Base-by-base conservation (phyloP, 2,888 invertebrate species). In the Caenorhabditis sp. region DNA sequence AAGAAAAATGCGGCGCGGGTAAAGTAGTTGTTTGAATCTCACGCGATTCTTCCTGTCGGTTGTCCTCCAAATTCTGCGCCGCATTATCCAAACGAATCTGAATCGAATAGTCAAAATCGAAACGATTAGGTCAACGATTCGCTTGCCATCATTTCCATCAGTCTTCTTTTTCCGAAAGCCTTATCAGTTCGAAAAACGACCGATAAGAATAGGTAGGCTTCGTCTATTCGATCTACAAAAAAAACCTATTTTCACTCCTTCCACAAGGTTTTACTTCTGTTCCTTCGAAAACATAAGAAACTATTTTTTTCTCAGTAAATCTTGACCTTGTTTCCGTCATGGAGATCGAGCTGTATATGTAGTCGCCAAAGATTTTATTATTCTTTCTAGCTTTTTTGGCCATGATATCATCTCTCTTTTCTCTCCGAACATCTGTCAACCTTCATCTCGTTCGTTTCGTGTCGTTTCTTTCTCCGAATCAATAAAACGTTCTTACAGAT, bases 401-500 rank as follows among this genome's bases (percentile, higher is more conserved):
- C 38, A 22, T 56, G 70, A 64, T 80, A 66, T 66, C 63, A 66
- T 66, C 72, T 79, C 35, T 38, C 1, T 56, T 14, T 26, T 24
- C 26, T 41, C 58, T 66, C 24, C 51, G 51, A 73, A 80, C 73
- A 73, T 72, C 68, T 73, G 59, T 35, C 72, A 49, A 51, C 61
- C 68, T 68, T 49, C 49, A 10, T 10, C 38, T 38, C 6, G 38
- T 10, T 10, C 12, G 6, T 38, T 38, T 80, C 31, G n/a, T 26
- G n/a, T n/a, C n/a, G n/a, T 59, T 31, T 44, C 16, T 19, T 12
- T 26, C 31, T 59, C 10, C 69, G 12, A 38, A 41, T 63, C 38
- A 28, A 44, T 69, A 14, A 51, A 22, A 24, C n/a, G n/a, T 12
- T 24, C 59, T 83, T 75, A 1, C 72, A 83, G 83, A 83, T 83